Evolutionary conservation across 1,140 invertebrate species (phyloP).

Genomic region (Sitodiplosis mosellana): DNA sequence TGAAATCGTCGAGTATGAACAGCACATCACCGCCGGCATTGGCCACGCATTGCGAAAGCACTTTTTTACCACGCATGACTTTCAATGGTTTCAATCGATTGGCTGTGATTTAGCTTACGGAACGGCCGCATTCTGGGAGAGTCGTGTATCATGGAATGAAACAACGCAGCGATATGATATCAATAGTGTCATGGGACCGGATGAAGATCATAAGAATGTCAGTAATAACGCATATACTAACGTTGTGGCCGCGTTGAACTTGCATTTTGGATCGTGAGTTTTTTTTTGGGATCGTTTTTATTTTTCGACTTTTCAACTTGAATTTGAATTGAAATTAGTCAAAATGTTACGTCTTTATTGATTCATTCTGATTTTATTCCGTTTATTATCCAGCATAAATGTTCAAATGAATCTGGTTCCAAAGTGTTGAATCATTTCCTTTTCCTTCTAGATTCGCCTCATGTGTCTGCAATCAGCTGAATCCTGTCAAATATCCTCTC

Average conservation of each 20-base stretch:
- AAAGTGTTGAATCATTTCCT: no score
- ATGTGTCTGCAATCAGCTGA: conserved; percentile 18
- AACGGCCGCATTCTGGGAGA: conserved; percentile 34
- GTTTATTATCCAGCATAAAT: no score
- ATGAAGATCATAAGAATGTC: conserved; percentile 34
- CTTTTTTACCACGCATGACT: conserved; percentile 27
- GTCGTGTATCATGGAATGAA: conserved; percentile 28
- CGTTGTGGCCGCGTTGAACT: conserved; percentile 30
- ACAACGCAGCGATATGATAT: conserved; percentile 27
- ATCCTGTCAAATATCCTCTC: neutral
- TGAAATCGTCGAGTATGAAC: conserved; percentile 30
- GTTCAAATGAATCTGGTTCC: no score
- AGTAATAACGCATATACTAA: conserved; percentile 35
- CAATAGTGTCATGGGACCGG: conserved; percentile 34
- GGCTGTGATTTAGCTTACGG: conserved; percentile 31
- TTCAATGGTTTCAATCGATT: conserved; percentile 23
- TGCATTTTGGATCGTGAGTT: conserved; percentile 28
- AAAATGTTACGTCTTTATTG: neutral
- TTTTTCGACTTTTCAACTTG: neutral
- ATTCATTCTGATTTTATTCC: conserved; percentile 2
- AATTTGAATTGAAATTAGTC: neutral
- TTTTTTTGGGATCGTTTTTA: conserved; percentile 1
- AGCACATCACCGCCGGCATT: conserved; percentile 33
- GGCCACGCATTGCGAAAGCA: conserved; percentile 30
- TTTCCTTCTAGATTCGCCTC: conserved; percentile 27